Base-by-base conservation (phyloP, 2,113 vertebrate species). In the Seriola dumerili region DNA sequence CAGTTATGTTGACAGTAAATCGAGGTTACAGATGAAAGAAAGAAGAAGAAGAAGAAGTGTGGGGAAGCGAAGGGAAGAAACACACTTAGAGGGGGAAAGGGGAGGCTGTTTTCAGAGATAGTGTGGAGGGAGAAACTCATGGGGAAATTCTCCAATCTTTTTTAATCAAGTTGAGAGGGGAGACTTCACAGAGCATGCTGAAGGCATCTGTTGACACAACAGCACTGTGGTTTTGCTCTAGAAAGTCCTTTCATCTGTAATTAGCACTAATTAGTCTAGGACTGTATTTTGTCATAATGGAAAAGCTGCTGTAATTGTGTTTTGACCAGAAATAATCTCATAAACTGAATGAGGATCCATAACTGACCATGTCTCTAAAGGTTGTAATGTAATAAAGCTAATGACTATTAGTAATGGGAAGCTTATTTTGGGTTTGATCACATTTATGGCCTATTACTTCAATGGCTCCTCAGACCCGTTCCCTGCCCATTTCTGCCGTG, bases 211-310 rank as follows among this genome's bases (percentile, higher is more conserved):
- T 93, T 93, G 94, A 92, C 89, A 91, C 78, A 86, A 93, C 88
- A 76, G 71, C 79, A 81, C 85, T 42, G 63, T 69, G 77, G 68
- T 81, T 91, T 83, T 61, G 72, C 86, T 91, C 62, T 54, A 81
- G 89, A 78, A 84, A 85, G 85, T 87, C 83, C 89, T 92, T 92
- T 94, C 88, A 92, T 94, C 89, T 90, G 88, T 92, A 92, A 94
- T 94, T 93, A 94, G 87, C 81, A 87, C 89, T 93, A 92, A 94
- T 94, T 94, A 93, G 89, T 79, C 89, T 94, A 92, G 32, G 76
- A 90, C 80, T 85, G 83, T 88, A 85, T 92, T 92, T 86, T 88
- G 78, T 83, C n/a, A 11, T 85, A 80, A 93, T 86, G 71, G 77
- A 83, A 83, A 88, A 76, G 86, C 85, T 36, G 25, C 73, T 69